Evolutionary conservation across 2,888 invertebrate species (phyloP).

Genomic region (Aelia acuminata): DNA sequence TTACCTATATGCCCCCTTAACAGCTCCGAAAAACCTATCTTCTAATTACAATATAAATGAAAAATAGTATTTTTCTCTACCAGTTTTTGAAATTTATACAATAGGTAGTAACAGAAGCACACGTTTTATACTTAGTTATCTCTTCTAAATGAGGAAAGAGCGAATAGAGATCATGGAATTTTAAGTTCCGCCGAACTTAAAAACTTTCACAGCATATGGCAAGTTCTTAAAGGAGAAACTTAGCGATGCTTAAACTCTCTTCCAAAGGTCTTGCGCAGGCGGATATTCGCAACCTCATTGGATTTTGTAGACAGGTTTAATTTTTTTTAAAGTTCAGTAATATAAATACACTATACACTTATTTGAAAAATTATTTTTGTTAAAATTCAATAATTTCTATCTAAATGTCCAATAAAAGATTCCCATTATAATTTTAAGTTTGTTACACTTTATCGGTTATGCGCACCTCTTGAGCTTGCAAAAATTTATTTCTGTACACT

Average conservation of each 20-base stretch:
- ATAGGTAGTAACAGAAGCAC: too few relatives aligned
- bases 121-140: too few relatives aligned
- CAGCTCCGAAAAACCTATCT: background rate
- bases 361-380: too few relatives aligned
- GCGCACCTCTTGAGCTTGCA: too few relatives aligned
- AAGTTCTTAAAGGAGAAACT: conserved; percentile 23
- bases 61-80: too few relatives aligned
- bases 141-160: background rate
- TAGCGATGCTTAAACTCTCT: background rate
- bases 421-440: too few relatives aligned
- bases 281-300: background rate
- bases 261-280: background rate
- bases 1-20: background rate
- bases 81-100: too few relatives aligned
- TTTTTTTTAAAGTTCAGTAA: background rate
- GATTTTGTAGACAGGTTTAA: background rate
- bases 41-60: background rate
- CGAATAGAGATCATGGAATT: background rate
- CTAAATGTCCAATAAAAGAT: too few relatives aligned
- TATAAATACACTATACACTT: background rate
- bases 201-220: conserved; percentile 40
- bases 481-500: too few relatives aligned
- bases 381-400: too few relatives aligned
- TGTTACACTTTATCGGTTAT: too few relatives aligned
- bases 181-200: background rate